Evolutionary conservation across 2,113 vertebrate genomes (phyloP), one percentile per base, ranked within the genome.

Genomic region (Cavia aperea): DNA sequence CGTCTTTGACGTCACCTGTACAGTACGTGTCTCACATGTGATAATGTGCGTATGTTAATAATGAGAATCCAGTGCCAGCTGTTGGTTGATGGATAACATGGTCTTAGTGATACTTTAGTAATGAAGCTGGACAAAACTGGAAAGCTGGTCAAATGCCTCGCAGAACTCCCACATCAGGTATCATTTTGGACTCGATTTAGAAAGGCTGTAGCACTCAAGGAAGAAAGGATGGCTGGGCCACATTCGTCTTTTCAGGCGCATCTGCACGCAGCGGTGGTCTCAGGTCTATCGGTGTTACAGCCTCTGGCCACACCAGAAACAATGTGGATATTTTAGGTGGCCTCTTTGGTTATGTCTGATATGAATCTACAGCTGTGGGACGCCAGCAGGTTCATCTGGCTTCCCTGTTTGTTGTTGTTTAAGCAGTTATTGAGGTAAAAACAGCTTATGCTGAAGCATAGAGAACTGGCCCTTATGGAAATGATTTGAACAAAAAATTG

Each of bases 1-100:
- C 33, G 51, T 39, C 26, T 62, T 88, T 95, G 58, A 65, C 31
- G 90, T 86, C 19, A 81, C 95, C 29, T 81, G 10, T 49, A 36
- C 1, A 94, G 4, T 56, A 49, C 68, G 21, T 94, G 63, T 63
- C 79, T 68, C 7, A 88, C 7, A 11, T 24, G 33, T 73, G 86
- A 63, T 65, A 56, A 21, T 86, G 70, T 54, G 62, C 56, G 31
- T 3, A 0, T 72, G 2, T 81, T 93, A 65, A 43, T 29, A 85
- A 79, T 85, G 56, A 85, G 15, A 68, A 81, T 81, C 66, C 54
- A 77, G 77, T 83, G 43, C 82, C 77, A 73, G 19, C 33, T 91
- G 1, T n/a, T 72, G 65, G 19, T 72, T 54, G 46, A 66, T 43
- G 19, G 24, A 36, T 31, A 39, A 46, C 3, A 0, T 86, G 29